Base-by-base conservation (phyloP, 2,888 invertebrate genomes). In the Isotomurus palustris region DNA sequence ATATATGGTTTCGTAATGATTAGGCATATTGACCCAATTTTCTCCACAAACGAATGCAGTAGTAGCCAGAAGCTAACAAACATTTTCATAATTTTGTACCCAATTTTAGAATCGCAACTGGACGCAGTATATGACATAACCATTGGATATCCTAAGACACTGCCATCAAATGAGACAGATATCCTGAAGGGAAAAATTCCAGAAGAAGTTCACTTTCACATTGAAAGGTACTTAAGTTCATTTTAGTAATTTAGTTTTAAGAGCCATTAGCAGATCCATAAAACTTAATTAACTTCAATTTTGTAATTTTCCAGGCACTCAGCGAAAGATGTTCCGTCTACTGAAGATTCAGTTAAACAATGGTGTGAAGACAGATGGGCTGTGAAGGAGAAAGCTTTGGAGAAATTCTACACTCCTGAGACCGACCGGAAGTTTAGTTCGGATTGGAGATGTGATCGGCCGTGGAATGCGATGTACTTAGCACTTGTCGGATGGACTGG, bases 101-200 rank as follows among this genome's bases (percentile, higher is more conserved):
- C 10, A 3, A 38, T 44, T 52, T 27, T 21, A 61, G 82, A 78
- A 58, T 76, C 83, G 10, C 83, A 83, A 24, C 75, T 91, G 51
- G 82, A 84, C 61, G 85, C 88, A 1, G 79, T 92, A n/a, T 90
- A 91, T 74, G 91, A 92, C 74, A 80, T 91, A 64, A 89, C 91
- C 0, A 80, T 92, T n/a, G 87, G 84, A 0, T 92, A 91, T 75
- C 89, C 89, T 4, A 82, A 82, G 64, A 81, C 81, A 14, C 76
- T 85, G 29, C 87, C 89, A 0, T 87, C 88, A 74, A 84, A 83
- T 22, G 91, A 92, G 75, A 73, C 81, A 22, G 84, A 87, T 71
- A 76, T 66, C 40, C 72, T 87, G 6, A 76, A 77, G 19, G 91
- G 91, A 8, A 79, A 79, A 55, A 81, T 87, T 71, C 91, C 91